phyloP scores from a whole-genome alignment of 1,140 invertebrate genomes.

The Helicoverpa zea region DNA sequence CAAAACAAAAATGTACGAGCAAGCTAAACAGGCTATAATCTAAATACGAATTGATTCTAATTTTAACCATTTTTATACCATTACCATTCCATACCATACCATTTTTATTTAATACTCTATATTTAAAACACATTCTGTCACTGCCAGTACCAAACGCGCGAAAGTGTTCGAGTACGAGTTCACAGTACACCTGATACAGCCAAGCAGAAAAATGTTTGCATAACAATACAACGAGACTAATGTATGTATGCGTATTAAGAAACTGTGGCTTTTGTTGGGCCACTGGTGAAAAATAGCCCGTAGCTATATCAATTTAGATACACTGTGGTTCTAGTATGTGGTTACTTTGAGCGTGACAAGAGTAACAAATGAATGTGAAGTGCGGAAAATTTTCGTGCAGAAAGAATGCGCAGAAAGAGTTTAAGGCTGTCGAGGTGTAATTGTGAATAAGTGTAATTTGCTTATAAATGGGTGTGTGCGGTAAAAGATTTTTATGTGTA shows the following conservation, averaged over 20 bases:
- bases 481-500: too few relatives aligned
- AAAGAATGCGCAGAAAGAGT: not conserved
- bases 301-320: constrained; percentile 52
- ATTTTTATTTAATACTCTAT: too few relatives aligned
- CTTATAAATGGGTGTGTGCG: too few relatives aligned
- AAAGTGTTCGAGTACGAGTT: constrained; percentile 22
- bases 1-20: too few relatives aligned
- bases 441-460: not conserved
- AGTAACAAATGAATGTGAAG: constrained; percentile 28
- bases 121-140: too few relatives aligned
- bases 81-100: too few relatives aligned
- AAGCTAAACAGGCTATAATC: too few relatives aligned
- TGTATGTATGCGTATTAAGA: constrained; percentile 61
- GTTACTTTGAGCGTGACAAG: constrained; percentile 46
- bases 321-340: constrained; percentile 43
- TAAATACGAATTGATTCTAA: too few relatives aligned
- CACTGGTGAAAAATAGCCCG: constrained; percentile 62
- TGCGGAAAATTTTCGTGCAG: constrained; percentile 12
- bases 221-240: constrained; percentile 66
- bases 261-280: constrained; percentile 67
- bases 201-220: constrained; percentile 65
- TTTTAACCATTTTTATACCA: too few relatives aligned
- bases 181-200: not conserved
- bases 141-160: not conserved
- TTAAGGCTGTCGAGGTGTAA: not conserved